phyloP scores from a whole-genome alignment of 2,797 vertebrate genomes.

The Gallinago nigripennis region DNA sequence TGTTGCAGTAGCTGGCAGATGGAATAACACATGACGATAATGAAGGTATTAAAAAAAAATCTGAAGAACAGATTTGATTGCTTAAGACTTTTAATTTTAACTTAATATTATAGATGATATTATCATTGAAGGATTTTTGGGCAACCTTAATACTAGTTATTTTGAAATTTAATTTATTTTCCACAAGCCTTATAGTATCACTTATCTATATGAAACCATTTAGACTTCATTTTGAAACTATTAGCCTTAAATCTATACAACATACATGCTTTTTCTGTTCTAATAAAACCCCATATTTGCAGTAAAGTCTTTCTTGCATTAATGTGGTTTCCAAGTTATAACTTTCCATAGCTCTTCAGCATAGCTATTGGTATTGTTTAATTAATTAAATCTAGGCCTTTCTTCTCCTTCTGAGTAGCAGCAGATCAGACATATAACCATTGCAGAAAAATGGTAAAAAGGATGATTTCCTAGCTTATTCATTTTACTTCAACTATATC shows the following conservation, averaged over 20 bases:
- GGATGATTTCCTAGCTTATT: not conserved
- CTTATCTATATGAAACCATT: not conserved
- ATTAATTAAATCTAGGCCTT: not conserved
- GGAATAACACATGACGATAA: not conserved
- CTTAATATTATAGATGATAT: not conserved
- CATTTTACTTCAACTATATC: not conserved
- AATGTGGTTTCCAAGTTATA: not conserved
- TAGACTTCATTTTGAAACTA: not conserved
- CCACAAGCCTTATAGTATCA: not conserved
- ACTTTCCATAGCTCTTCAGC: not conserved
- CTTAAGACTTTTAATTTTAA: not conserved
- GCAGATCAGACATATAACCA: not conserved
- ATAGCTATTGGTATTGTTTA: not conserved
- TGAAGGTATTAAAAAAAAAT: not conserved
- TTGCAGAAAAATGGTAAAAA: not conserved
- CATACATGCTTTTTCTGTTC: not conserved
- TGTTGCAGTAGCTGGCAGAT: not conserved
- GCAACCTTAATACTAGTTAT: accelerated
- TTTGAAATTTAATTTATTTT: not conserved
- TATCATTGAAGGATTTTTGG: not conserved
- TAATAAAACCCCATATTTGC: not conserved
- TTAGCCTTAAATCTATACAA: not conserved
- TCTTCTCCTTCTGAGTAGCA: not conserved
- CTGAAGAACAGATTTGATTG: not conserved
- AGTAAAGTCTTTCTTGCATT: not conserved